phyloP scores from a whole-genome alignment of 2,888 invertebrate genomes.

The Epinotia brunnichana region DNA sequence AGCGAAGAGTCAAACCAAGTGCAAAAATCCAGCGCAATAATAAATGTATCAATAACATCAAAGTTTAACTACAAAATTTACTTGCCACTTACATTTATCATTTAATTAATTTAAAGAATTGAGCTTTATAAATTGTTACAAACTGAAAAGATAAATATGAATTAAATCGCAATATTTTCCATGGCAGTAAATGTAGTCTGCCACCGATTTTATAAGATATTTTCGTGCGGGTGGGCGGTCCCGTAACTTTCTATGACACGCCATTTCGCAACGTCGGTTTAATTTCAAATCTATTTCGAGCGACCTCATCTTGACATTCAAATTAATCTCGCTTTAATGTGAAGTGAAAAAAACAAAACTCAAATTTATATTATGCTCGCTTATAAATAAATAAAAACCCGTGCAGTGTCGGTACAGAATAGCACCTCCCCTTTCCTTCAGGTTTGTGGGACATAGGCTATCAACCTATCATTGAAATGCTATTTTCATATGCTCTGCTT shows the following conservation, averaged over 20 bases:
- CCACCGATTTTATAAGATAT: constrained; percentile 56
- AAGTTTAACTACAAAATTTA: background rate
- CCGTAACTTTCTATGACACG: constrained; percentile 50
- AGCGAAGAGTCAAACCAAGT: background rate
- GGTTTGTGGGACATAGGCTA: background rate
- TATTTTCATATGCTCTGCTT: too few species aligned
- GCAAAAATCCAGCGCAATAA: background rate
- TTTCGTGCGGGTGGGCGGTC: constrained; percentile 49
- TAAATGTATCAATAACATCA: background rate
- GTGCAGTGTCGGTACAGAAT: background rate
- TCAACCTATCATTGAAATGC: background rate
- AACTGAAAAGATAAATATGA: background rate
- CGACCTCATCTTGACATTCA: constrained; percentile 57
- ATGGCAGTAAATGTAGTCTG: constrained; percentile 20
- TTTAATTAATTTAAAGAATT: background rate
- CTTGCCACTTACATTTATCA: too few species aligned
- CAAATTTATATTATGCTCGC: background rate
- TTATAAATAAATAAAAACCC: background rate
- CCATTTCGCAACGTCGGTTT: constrained; percentile 65
- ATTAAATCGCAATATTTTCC: constrained; percentile 6
- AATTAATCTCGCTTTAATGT: constrained; percentile 42
- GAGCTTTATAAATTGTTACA: background rate
- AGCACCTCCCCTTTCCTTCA: background rate
- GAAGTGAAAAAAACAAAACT: constrained; percentile 43
- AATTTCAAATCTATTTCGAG: constrained; percentile 64